Evolutionary conservation across 2,113 vertebrate genomes (phyloP), one percentile per base, ranked within the genome.

Genomic region (Uria lomvia): DNA sequence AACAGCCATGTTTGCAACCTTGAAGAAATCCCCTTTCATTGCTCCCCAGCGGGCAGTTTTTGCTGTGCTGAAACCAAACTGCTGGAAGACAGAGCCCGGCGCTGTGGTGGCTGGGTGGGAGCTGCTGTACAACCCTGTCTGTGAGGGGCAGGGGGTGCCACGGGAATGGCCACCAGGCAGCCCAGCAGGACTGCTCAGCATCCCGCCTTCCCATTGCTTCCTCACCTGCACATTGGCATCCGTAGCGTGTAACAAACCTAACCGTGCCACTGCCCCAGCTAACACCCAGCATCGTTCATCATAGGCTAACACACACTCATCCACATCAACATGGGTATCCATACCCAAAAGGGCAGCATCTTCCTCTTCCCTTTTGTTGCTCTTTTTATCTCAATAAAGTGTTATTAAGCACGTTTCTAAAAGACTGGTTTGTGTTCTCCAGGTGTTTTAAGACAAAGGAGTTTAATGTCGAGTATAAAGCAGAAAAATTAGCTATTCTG

Each of bases 101-200:
- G 0, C 32, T 15, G 40, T 2, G 2, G 32, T 7, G 18, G 30
- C 8, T 0, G 0, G 29, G 49, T 75, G 56, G 60, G 40, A 59
- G 9, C 30, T 12, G 70, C 36, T 0, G 0, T 3, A 5, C 2
- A 8, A 40, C 76, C 47, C 67, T 12, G 12, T 27, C 66, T 70
- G 55, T 36, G 5, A 6, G 0, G 22, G 40, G 56, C 71, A 88
- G 45, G 29, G 5, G 30, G 8, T 66, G 52, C 50, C 23, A 3
- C 3, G 1, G 65, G 40, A 19, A 50, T 4, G 2, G 79, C 2
- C 49, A 65, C 12, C 50, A 47, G 40, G 7, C 32, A 38, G 45
- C 45, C 45, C 45, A 45, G 45, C 7, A 4, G 22, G 53, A 32
- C n/a, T 22, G 34, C 23, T 32, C 89, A 27, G 12, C 68, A 70